Percentiles rank a stretch among this genome's conserved stretches.
These are phyloP conservation scores for Argyresthia goedartella DNA, from an alignment of 2,888 invertebrate genomes.

Conservation along the genomic window DNA sequence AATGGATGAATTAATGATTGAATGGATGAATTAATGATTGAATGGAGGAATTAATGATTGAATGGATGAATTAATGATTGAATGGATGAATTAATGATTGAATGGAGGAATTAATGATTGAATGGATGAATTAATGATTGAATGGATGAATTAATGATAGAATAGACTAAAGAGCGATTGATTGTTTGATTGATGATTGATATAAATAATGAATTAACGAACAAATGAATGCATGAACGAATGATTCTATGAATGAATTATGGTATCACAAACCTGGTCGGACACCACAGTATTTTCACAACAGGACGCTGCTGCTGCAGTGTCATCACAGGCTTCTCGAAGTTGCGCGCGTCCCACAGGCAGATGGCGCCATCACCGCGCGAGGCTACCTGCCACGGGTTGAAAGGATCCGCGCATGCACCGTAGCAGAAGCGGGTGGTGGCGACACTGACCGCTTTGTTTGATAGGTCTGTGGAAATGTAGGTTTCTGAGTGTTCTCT, in stretches of 20 bases:
- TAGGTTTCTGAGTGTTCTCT: not conserved
- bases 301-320: slow-evolving; percentile 78
- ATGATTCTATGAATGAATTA: too few species aligned
- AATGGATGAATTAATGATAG: too few species aligned
- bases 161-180: too few species aligned
- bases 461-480: slow-evolving; percentile 70
- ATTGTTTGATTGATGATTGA: too few species aligned
- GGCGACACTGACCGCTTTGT: slow-evolving; percentile 76
- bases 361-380: slow-evolving; percentile 84
- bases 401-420: slow-evolving; percentile 82
- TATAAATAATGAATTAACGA: too few species aligned
- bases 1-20: too few species aligned
- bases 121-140: too few species aligned
- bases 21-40: too few species aligned
- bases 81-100: too few species aligned
- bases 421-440: slow-evolving; percentile 88
- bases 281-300: slow-evolving; percentile 88
- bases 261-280: slow-evolving; percentile 73
- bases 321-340: slow-evolving; percentile 85
- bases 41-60: too few species aligned
- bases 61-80: too few species aligned
- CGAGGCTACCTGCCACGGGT: slow-evolving; percentile 85
- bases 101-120: too few species aligned
- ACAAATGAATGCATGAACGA: not conserved
- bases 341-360: slow-evolving; percentile 90